Conservation (phyloP, 2,888 invertebrate species). For the Leucoptera coffeella region DNA sequence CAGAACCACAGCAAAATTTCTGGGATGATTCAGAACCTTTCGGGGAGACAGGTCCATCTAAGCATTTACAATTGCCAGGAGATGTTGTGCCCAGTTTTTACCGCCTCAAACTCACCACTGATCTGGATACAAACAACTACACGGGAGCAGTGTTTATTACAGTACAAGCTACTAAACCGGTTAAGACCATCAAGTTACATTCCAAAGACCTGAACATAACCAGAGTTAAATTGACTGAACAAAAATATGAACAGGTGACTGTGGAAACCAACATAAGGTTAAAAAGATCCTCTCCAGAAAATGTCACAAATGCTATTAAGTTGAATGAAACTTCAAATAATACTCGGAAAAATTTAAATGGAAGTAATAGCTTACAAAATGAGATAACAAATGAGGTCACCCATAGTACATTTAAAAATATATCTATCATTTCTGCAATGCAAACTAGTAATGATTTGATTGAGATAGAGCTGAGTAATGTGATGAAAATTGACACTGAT, state of each 20-base stretch:
- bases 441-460: constrained; percentile 27
- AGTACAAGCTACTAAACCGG: constrained; percentile 22
- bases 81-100: constrained; percentile 51
- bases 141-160: constrained; percentile 42
- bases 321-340: too few species aligned
- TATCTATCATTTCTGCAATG: constrained; percentile 21
- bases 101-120: constrained; percentile 45
- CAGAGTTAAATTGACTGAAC: constrained; percentile 30
- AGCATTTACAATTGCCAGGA: constrained; percentile 33
- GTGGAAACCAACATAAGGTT: background rate
- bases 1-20: constrained; percentile 19
- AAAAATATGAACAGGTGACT: constrained; percentile 27
- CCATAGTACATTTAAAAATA: constrained; percentile 25
- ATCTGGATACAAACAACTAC: constrained; percentile 34
- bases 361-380: too few species aligned
- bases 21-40: constrained; percentile 40
- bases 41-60: constrained; percentile 15
- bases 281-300: too few species aligned
- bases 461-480: constrained; percentile 20
- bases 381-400: constrained; percentile 23
- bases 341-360: too few species aligned
- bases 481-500: constrained; percentile 34
- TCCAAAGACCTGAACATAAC: constrained; percentile 35
- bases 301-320: too few species aligned
- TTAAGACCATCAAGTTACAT: constrained; percentile 43